These are phyloP conservation scores for Neuroterus valhalla DNA, from an alignment of 1,140 invertebrate genomes.

Conservation along the genomic window DNA sequence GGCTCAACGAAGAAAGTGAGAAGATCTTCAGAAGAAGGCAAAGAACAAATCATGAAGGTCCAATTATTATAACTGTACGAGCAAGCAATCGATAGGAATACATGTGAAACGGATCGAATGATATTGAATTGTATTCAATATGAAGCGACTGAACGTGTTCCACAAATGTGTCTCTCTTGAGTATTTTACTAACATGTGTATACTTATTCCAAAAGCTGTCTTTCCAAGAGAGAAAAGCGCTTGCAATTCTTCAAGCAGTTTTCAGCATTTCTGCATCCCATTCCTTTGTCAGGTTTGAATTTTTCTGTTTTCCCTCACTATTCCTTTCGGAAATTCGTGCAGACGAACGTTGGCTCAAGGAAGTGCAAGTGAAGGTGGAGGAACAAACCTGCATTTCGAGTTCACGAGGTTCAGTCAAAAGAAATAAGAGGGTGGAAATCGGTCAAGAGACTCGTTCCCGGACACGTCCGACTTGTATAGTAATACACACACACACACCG, in stretches of 20 bases:
- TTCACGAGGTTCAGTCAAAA: conserved; percentile 44
- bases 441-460: conserved; percentile 54
- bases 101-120: too few species aligned
- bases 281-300: not conserved
- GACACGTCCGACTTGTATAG: conserved; percentile 46
- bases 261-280: not conserved
- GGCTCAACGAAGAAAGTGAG: too few species aligned
- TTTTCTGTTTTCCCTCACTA: conserved; percentile 2
- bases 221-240: not conserved
- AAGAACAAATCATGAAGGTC: too few species aligned
- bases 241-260: not conserved
- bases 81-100: too few species aligned
- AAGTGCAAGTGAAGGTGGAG: conserved; percentile 33
- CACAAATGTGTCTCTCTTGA: too few species aligned
- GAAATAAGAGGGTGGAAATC: conserved; percentile 49
- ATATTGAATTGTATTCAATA: too few species aligned
- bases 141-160: too few species aligned
- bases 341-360: conserved; percentile 34
- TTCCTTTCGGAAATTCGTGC: not conserved
- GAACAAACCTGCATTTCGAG: conserved; percentile 33
- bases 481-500: conserved; percentile 44
- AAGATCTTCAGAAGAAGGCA: too few species aligned
- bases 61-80: too few species aligned
- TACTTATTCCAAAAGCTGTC: too few species aligned
- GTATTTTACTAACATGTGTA: too few species aligned